Conservation (phyloP, 2,113 vertebrate species). For the Cyprinodon brontotheroides region DNA sequence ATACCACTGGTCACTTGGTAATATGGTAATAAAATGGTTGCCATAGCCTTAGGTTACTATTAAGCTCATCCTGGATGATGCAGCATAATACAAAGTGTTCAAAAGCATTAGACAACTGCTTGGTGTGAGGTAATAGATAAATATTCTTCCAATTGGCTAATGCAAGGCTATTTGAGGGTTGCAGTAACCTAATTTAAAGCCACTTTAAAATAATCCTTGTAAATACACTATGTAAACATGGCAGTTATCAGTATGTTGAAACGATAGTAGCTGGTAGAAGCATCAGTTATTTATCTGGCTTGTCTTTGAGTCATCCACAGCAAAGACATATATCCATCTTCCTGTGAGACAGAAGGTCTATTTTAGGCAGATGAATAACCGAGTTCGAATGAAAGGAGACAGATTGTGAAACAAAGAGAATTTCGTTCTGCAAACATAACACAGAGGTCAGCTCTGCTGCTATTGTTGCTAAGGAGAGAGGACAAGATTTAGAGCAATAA, state of each 20-base stretch:
- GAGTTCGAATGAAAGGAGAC: conserved; percentile 53
- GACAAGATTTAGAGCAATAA: conserved; percentile 8
- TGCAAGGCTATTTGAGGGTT: conserved; percentile 29
- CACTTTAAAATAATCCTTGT: conserved; percentile 31
- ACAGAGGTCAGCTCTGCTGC: conserved; percentile 41
- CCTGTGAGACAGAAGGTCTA: conserved; percentile 41
- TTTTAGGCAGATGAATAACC: conserved; percentile 63
- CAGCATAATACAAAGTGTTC: conserved; percentile 44
- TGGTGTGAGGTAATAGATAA: conserved; percentile 29
- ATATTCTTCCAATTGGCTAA: conserved; percentile 29
- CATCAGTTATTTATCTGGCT: conserved; percentile 24
- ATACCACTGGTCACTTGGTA: conserved; percentile 70
- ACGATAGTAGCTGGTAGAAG: conserved; percentile 38
- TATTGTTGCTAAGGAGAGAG: conserved; percentile 31
- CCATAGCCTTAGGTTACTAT: conserved; percentile 62
- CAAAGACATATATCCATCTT: conserved; percentile 47
- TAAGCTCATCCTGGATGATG: conserved; percentile 49
- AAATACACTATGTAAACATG: conserved; percentile 39
- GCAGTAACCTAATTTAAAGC: conserved; percentile 27
- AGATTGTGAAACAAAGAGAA: conserved; percentile 50
- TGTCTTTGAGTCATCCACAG: conserved; percentile 36
- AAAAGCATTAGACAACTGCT: conserved; percentile 58
- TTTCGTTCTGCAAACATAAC: conserved; percentile 48
- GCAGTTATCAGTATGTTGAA: conserved; percentile 49
- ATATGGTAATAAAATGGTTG: conserved; percentile 53